These are phyloP conservation scores for Gymnopithys bicolor DNA, from an alignment of 2,797 vertebrate genomes.

Conservation along the genomic window DNA sequence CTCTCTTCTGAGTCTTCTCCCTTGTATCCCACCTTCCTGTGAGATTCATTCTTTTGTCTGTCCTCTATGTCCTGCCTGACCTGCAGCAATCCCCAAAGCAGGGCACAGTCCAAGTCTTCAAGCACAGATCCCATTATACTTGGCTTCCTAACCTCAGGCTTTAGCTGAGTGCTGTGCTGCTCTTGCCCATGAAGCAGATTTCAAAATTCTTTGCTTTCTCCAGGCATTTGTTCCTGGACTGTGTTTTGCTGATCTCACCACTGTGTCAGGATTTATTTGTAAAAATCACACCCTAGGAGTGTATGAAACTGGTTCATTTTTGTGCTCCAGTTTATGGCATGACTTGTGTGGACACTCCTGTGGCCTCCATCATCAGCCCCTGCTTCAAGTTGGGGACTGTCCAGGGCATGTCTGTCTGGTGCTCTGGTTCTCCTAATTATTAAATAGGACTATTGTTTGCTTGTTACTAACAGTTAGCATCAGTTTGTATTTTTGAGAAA, in stretches of 20 bases:
- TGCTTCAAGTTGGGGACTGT: rapidly evolving
- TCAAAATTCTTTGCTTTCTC: neutral
- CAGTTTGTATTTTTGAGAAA: neutral
- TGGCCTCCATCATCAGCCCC: neutral
- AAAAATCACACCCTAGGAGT: neutral
- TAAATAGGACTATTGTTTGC: neutral
- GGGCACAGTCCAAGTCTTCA: neutral
- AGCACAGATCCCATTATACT: neutral
- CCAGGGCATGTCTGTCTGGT: neutral
- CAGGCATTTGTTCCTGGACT: neutral
- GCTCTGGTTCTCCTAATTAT: neutral
- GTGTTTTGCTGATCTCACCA: neutral
- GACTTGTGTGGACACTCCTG: neutral
- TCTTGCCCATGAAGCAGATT: neutral
- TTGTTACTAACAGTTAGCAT: neutral
- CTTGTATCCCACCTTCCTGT: neutral
- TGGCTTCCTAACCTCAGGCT: neutral
- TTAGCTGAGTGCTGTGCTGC: neutral
- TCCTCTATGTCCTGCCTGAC: neutral
- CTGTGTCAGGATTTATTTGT: neutral
- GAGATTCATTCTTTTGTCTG: neutral
- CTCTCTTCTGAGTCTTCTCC: neutral
- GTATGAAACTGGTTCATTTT: neutral
- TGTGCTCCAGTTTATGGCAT: neutral
- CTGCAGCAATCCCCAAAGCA: neutral